Conservation (phyloP, 2,888 invertebrate species). For the Ommatoiulus sabulosus region DNA sequence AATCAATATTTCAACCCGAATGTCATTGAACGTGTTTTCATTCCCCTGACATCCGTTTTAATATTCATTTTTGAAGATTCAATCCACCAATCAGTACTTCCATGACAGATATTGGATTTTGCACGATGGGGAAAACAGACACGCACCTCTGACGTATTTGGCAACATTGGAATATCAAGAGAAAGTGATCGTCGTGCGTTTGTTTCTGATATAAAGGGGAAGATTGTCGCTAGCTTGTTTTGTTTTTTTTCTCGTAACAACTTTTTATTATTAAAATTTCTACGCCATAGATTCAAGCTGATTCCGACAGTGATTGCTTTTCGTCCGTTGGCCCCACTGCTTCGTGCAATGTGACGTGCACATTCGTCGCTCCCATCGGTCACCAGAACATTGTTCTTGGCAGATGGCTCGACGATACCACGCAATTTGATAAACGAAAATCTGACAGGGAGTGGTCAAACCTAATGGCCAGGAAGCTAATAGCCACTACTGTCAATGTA, state of each 20-base stretch:
- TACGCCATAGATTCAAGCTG: neutral
- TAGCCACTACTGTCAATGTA: slow-evolving; percentile 54
- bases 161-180: slow-evolving; percentile 51
- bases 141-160: neutral
- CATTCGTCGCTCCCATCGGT: neutral
- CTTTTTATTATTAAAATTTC: slow-evolving; percentile 26
- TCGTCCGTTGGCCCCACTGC: slow-evolving; percentile 13
- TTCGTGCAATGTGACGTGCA: neutral
- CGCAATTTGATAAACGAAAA: neutral
- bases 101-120: slow-evolving; percentile 54
- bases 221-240: neutral
- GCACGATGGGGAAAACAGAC: slow-evolving; percentile 30
- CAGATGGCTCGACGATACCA: neutral
- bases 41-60: slow-evolving; percentile 14
- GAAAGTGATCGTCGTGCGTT: slow-evolving; percentile 46
- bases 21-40: slow-evolving; percentile 46
- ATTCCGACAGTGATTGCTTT: neutral
- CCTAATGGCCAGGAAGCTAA: slow-evolving; percentile 31
- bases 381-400: neutral
- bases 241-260: neutral
- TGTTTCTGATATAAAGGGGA: neutral
- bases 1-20: neutral
- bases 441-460: slow-evolving; percentile 42
- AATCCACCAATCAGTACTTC: slow-evolving; percentile 50
- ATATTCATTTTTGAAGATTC: slow-evolving; percentile 52